phyloP scores from a whole-genome alignment of 2,888 invertebrate species.

The Nomada fabriciana region DNA sequence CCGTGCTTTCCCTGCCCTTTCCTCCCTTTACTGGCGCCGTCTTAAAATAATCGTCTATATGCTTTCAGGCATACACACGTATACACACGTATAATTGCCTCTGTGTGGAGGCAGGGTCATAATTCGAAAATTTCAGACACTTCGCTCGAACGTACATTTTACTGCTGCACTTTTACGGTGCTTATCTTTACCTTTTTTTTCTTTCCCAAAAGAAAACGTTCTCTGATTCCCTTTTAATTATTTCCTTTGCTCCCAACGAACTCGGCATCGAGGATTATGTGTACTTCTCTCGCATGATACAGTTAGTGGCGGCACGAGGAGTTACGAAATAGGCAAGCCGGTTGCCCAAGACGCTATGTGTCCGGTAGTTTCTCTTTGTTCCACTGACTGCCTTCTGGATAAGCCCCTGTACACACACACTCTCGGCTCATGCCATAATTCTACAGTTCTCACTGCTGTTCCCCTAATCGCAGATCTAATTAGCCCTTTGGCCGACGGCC shows the following conservation, averaged over 20 bases:
- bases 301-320: constrained; percentile 45
- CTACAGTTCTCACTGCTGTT: constrained; percentile 26
- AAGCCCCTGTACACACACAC: constrained; percentile 31
- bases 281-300: constrained; percentile 48
- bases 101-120: no score
- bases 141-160: no score
- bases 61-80: no score
- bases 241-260: no score
- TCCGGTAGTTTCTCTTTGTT: constrained; percentile 81
- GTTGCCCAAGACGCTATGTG: constrained; percentile 76
- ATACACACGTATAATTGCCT: no score
- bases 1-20: constrained; percentile 22
- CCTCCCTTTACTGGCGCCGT: constrained; percentile 1
- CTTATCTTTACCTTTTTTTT: no score
- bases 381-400: constrained; percentile 74
- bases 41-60: constrained; percentile 15
- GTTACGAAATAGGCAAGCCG: constrained; percentile 74
- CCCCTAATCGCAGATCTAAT: constrained; percentile 13
- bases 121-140: no score
- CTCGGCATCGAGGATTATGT: no score
- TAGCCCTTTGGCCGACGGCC: constrained; percentile 12
- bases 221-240: no score
- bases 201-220: no score
- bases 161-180: no score
- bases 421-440: constrained; percentile 21